Percentiles rank a stretch among this genome's conserved stretches.
Evolutionary conservation across 92 coral and sea anemone genomes (phyloP).

Genomic region (Parazoanthus darwini): DNA sequence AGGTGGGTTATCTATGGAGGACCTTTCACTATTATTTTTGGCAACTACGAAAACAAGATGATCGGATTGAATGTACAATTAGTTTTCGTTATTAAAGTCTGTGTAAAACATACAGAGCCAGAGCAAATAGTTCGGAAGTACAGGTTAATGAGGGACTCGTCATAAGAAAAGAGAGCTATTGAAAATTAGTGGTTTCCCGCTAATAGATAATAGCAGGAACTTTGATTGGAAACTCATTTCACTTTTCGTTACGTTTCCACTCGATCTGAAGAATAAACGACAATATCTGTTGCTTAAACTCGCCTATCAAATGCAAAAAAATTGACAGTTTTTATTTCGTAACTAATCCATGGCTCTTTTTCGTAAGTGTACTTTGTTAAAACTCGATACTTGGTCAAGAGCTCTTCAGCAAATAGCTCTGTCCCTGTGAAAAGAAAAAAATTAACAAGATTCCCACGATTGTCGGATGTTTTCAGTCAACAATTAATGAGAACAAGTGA

Average conservation of each 20-base stretch:
- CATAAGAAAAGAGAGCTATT: constrained; percentile 4
- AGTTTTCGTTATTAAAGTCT: constrained; percentile 45
- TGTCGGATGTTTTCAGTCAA: constrained; percentile 40
- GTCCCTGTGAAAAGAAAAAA: constrained; percentile 15
- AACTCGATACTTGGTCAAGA: constrained; percentile 27
- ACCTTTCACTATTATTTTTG: not conserved
- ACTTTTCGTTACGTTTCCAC: not conserved
- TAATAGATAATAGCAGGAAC: constrained; percentile 21
- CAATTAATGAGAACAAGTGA: constrained; percentile 26
- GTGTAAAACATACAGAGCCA: constrained; percentile 37
- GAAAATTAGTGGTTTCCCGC: constrained; percentile 38
- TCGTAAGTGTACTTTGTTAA: constrained; percentile 17
- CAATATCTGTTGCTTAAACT: not conserved
- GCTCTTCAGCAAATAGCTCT: constrained; percentile 17
- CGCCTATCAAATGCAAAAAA: not conserved
- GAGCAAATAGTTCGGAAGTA: constrained; percentile 8
- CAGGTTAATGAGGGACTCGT: constrained; percentile 36
- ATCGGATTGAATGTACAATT: constrained; percentile 15
- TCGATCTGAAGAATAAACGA: constrained; percentile 1
- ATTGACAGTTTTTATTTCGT: not conserved
- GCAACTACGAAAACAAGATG: constrained; percentile 25
- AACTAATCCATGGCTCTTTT: constrained; percentile 1
- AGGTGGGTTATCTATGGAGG: not conserved
- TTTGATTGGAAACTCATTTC: constrained; percentile 39
- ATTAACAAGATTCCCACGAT: constrained; percentile 1